Percentiles rank a stretch among this genome's conserved stretches.
Evolutionary conservation across 2,797 vertebrate species (phyloP).

Genomic region (Lindbergichthys nudifrons): DNA sequence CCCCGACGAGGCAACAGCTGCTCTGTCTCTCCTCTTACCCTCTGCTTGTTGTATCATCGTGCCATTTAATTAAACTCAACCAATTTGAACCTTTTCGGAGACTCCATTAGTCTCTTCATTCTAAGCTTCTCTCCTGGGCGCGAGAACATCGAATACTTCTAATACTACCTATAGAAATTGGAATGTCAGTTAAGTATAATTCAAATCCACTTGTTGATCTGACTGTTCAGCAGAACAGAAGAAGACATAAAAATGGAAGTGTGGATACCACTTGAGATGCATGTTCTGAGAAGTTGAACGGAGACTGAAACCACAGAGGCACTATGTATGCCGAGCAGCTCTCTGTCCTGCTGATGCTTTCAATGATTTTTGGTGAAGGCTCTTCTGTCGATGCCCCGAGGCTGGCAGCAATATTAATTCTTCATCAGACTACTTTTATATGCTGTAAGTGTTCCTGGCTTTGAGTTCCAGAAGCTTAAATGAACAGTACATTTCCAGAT

Average conservation of each 20-base stretch:
- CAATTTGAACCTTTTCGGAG: no score
- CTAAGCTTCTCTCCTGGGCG: no score
- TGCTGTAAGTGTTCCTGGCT: constrained; percentile 41
- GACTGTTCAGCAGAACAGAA: not conserved
- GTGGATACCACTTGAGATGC: constrained; percentile 1
- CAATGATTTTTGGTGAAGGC: constrained; percentile 56
- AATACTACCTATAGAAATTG: not conserved
- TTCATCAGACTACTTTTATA: constrained; percentile 50
- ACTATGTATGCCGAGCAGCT: constrained; percentile 14
- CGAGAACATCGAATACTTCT: no score
- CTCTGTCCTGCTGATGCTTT: constrained; percentile 26
- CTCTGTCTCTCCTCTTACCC: no score
- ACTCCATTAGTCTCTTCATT: no score
- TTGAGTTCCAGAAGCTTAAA: constrained; percentile 43
- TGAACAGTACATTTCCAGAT: constrained; percentile 35
- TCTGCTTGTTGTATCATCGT: no score
- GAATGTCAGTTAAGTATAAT: not conserved
- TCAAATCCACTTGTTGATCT: not conserved
- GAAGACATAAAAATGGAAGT: not conserved
- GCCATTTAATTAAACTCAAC: no score
- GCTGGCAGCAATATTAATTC: constrained; percentile 48
- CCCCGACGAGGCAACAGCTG: no score
- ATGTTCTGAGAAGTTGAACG: constrained; percentile 12
- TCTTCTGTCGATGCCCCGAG: constrained; percentile 38
- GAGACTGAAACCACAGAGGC: constrained; percentile 9